A percentile compares a stretch with the other conserved stretches of the same genome.
Evolutionary conservation across 2,797 vertebrate genomes (phyloP).

Genomic region (Sebastes taczanowskii): DNA sequence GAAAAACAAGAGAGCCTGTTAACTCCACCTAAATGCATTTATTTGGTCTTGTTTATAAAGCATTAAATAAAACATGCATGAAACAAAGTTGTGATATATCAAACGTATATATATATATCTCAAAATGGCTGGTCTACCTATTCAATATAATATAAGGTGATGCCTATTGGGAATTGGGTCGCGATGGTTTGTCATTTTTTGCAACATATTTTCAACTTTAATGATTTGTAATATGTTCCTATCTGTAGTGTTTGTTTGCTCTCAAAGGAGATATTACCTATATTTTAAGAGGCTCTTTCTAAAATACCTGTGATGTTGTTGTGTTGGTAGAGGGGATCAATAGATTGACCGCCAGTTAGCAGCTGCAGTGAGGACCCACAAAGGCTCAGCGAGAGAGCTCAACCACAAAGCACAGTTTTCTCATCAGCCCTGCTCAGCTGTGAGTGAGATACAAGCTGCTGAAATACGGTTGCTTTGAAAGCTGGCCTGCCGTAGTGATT

Average conservation of each 20-base stretch:
- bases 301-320: not conserved
- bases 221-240: not conserved
- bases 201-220: not conserved
- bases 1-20: no score
- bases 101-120: no score
- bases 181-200: no score
- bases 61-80: no score
- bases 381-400: not conserved
- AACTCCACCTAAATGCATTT: no score
- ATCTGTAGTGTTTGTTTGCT: not conserved
- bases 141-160: no score
- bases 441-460: not conserved
- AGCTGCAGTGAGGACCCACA: not conserved
- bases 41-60: no score
- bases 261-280: not conserved
- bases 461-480: not conserved
- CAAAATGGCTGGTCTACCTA: no score
- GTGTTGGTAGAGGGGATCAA: not conserved
- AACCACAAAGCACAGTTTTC: not conserved
- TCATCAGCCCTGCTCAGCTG: not conserved
- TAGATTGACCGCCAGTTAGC: not conserved
- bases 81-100: no score
- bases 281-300: not conserved
- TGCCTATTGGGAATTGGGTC: no score
- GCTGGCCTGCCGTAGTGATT: not conserved